These are phyloP conservation scores for Augochlora pura DNA, from an alignment of 1,140 invertebrate genomes.

Conservation along the genomic window DNA sequence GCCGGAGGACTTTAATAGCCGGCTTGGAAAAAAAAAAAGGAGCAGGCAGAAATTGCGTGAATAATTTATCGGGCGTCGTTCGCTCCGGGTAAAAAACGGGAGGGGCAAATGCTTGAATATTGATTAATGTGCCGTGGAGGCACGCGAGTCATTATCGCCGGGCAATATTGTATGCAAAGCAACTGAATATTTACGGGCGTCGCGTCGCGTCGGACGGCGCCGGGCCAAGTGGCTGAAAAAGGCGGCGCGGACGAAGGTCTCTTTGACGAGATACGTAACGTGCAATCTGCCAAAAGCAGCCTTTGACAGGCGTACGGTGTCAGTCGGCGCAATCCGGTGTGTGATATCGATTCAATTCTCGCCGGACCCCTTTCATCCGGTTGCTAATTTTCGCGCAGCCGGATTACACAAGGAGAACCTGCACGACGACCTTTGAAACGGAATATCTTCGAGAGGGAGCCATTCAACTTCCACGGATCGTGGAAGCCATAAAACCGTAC, in stretches of 20 bases:
- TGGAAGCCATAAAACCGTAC: not conserved
- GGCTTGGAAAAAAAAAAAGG: not conserved
- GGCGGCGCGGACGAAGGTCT: not conserved
- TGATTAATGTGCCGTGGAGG: not conserved
- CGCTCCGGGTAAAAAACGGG: not conserved
- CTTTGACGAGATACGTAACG: slow-evolving; percentile 1
- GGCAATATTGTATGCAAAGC: slow-evolving; percentile 6
- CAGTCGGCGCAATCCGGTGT: not conserved
- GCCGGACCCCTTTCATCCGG: not conserved
- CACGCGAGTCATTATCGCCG: not conserved
- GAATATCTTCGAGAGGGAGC: not conserved
- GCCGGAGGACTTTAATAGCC: not conserved
- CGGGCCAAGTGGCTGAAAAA: not conserved
- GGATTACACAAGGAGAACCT: not conserved
- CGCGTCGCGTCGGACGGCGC: not conserved
- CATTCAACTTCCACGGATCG: not conserved
- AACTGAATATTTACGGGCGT: not conserved
- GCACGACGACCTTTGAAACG: not conserved
- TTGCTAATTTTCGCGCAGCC: slow-evolving; percentile 5
- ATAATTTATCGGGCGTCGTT: not conserved
- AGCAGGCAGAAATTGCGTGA: not conserved
- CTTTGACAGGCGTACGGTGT: slow-evolving; percentile 3
- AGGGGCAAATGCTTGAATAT: not conserved
- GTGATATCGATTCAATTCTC: slow-evolving; percentile 4
- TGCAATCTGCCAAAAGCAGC: slow-evolving; percentile 1